These are phyloP conservation scores for Pan troglodytes DNA, from an alignment of 2,113 vertebrate genomes.

Conservation along the genomic window NHGRI_mPanTro3-v2.1_pri NC_072404.2:110920001-110920500, in stretches of 20 bases:
- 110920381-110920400: background rate
- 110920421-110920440: fast-evolving
- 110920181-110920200: no score
- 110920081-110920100: background rate
- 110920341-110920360: fast-evolving
- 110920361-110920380: background rate
- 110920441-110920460: conserved; percentile 1
- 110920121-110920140: background rate
- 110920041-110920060: background rate
- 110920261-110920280: fast-evolving
- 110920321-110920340: background rate
- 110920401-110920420: background rate
- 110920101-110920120: background rate
- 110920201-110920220: no score
- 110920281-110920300: background rate
- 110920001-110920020: no score
- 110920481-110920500: background rate
- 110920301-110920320: background rate
- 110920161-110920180: background rate
- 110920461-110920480: background rate
- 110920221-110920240: background rate
- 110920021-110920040: background rate
- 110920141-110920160: background rate
- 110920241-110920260: background rate
- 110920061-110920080: background rate